phyloP scores from a whole-genome alignment of 2,113 vertebrate species.

The Protobothrops flavoviridis region DNA sequence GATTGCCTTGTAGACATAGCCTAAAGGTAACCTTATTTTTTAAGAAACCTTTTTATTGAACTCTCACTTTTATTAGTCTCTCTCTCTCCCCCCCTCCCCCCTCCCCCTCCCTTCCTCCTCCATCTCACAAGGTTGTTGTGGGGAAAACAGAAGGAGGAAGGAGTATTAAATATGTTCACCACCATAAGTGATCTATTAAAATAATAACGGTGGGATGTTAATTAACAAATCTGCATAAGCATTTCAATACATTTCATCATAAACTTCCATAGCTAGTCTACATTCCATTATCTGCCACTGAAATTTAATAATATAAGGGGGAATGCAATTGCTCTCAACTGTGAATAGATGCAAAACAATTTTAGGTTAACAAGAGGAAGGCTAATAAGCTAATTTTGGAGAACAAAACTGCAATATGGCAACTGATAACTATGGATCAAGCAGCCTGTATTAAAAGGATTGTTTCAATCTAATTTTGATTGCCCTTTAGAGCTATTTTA shows the following conservation, averaged over 20 bases:
- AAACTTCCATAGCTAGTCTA: no score
- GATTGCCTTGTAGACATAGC: not conserved
- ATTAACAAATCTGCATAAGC: no score
- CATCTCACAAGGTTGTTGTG: no score
- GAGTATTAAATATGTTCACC: no score
- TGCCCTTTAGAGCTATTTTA: not conserved
- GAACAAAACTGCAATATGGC: not conserved
- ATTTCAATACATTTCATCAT: no score
- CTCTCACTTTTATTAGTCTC: not conserved
- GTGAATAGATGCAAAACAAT: not conserved
- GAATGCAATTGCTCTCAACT: not conserved
- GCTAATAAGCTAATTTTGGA: not conserved
- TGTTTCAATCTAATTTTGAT: not conserved
- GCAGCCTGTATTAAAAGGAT: not conserved
- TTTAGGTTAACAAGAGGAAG: not conserved
- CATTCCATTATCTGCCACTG: no score
- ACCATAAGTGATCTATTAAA: no score
- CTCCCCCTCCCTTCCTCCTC: no score
- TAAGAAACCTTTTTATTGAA: not conserved
- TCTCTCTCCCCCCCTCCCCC: no score
- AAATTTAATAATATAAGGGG: not conserved
- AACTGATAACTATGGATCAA: not conserved
- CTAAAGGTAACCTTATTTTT: not conserved
- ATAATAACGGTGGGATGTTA: no score
- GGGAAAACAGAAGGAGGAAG: no score